These are phyloP conservation scores for Oncorhynchus masou DNA, from an alignment of 2,113 vertebrate genomes.

Conservation along the genomic window DNA sequence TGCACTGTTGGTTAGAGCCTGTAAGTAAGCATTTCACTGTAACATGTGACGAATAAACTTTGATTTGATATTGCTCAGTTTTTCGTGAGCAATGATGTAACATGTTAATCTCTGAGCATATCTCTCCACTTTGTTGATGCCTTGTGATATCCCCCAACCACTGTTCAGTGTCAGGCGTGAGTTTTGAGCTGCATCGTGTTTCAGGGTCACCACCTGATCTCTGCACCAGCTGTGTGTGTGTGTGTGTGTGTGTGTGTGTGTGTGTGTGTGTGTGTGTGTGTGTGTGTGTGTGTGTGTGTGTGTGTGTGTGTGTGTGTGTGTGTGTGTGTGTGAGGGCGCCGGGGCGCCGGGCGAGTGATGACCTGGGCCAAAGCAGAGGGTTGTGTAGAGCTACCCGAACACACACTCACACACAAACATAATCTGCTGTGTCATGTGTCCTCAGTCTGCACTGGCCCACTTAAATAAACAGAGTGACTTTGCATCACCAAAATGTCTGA, in stretches of 20 bases:
- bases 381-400: conserved; percentile 6
- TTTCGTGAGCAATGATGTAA: background rate
- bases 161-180: background rate
- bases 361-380: conserved; percentile 32
- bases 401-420: background rate
- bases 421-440: background rate
- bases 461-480: background rate
- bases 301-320: too few species aligned
- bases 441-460: background rate
- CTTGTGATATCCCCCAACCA: background rate
- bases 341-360: conserved; percentile 41
- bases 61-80: background rate
- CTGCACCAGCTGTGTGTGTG: conserved; percentile 42
- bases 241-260: background rate
- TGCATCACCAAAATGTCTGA: background rate
- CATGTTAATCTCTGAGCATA: background rate
- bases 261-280: too few species aligned
- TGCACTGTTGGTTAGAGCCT: too few species aligned
- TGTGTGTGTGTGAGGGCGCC: conserved; percentile 20
- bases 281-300: conserved; percentile 26
- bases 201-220: conserved; percentile 51
- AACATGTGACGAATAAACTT: too few species aligned
- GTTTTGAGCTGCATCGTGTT: conserved; percentile 55
- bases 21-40: too few species aligned
- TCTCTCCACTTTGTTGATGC: background rate